A percentile compares a stretch with the other conserved stretches of the same genome.
phyloP scores from a whole-genome alignment of 2,113 vertebrate species.

The Paedocypris sp. region DNA sequence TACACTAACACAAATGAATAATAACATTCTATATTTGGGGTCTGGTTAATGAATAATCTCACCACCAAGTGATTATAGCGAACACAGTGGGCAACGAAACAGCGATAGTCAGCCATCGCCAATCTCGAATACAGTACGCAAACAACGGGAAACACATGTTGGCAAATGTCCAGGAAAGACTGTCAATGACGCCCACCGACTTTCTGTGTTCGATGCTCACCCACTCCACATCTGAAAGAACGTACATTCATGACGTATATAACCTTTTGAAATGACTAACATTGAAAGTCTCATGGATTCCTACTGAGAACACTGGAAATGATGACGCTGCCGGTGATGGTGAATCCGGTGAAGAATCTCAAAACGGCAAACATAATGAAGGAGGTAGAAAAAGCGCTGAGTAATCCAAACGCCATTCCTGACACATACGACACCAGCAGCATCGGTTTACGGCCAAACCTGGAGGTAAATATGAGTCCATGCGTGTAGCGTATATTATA shows the following conservation, averaged over 20 bases:
- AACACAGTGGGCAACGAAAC: conserved; percentile 50
- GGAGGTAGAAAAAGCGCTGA: conserved; percentile 53
- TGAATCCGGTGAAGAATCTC: conserved; percentile 60
- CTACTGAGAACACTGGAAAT: conserved; percentile 55
- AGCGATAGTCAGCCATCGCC: conserved; percentile 49
- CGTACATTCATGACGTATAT: neutral
- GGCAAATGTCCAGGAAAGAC: conserved; percentile 56
- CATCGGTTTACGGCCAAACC: conserved; percentile 55
- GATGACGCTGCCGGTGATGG: conserved; percentile 58
- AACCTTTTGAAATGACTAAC: too few species aligned
- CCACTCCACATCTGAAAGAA: conserved; percentile 59
- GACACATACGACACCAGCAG: conserved; percentile 52
- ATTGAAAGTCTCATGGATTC: too few species aligned
- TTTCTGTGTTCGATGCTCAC: conserved; percentile 59
- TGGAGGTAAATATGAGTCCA: conserved; percentile 12
- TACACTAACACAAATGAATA: neutral
- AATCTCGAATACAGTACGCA: conserved; percentile 58
- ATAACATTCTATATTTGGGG: neutral
- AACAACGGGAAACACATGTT: conserved; percentile 39
- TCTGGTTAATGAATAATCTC: neutral
- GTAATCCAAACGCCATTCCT: conserved; percentile 47
- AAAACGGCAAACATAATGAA: conserved; percentile 55
- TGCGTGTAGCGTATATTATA: too few species aligned
- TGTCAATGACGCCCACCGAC: conserved; percentile 53
- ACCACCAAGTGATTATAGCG: conserved; percentile 58